These are phyloP conservation scores for Struthidea cinerea DNA, from an alignment of 2,113 vertebrate genomes.

Conservation along the genomic window DNA sequence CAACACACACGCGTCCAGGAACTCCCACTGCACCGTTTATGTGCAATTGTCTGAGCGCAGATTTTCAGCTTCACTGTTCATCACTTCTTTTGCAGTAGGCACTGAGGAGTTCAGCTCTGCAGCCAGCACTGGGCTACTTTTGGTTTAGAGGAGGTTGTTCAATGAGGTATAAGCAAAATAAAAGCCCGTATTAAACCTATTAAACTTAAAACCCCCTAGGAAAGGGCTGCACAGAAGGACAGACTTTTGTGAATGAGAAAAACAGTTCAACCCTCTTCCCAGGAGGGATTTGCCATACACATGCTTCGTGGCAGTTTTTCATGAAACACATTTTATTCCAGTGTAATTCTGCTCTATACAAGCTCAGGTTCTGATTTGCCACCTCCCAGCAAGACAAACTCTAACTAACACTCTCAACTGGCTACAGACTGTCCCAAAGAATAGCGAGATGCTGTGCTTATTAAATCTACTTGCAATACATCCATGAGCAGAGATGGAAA, in stretches of 20 bases:
- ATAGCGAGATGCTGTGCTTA: neutral
- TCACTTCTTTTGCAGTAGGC: neutral
- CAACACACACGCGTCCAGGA: rapidly evolving
- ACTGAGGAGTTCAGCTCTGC: neutral
- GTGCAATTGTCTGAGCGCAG: neutral
- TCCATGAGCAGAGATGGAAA: slow-evolving; percentile 6
- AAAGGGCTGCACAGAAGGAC: neutral
- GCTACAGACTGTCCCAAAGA: neutral
- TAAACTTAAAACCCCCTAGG: neutral
- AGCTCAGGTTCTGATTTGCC: neutral
- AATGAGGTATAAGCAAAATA: neutral
- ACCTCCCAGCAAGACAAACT: neutral
- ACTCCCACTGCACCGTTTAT: neutral
- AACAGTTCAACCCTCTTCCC: neutral
- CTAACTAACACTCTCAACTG: neutral
- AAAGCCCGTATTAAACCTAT: neutral
- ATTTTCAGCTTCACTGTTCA: neutral
- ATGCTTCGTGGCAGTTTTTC: neutral
- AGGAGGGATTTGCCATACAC: neutral
- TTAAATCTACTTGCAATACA: neutral
- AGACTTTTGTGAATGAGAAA: neutral
- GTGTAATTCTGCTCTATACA: neutral
- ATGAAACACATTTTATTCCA: neutral
- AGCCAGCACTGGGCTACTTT: neutral
- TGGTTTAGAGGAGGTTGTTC: neutral